phyloP scores from a whole-genome alignment of 2,797 vertebrate species.

The Taenioides sp. region DNA sequence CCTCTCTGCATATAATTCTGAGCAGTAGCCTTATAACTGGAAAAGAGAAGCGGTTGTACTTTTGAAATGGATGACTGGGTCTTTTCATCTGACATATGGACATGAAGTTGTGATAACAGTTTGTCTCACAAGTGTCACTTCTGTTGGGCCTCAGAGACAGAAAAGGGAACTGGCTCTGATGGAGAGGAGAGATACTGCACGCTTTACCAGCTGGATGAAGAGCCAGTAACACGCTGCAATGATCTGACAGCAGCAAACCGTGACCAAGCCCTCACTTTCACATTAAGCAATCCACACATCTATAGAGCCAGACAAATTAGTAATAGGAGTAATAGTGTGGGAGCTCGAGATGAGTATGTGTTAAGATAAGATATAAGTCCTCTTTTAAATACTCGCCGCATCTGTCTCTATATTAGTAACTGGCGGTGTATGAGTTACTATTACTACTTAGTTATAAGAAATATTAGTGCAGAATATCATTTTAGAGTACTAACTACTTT shows the following conservation, averaged over 20 bases:
- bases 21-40: conserved; percentile 29
- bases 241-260: conserved; percentile 51
- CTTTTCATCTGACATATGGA: conserved; percentile 52
- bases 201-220: conserved; percentile 62
- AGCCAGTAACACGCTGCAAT: conserved; percentile 54
- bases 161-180: conserved; percentile 72
- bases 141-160: conserved; percentile 52
- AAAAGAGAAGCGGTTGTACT: conserved; percentile 49
- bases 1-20: conserved; percentile 6
- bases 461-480: too few species aligned
- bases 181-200: conserved; percentile 61
- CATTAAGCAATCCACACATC: neutral
- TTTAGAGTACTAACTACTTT: too few species aligned
- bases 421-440: neutral
- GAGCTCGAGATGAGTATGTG: neutral
- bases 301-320: neutral
- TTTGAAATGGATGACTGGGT: conserved; percentile 55
- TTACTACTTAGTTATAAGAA: too few species aligned
- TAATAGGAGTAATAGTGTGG: neutral
- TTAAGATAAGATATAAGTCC: neutral
- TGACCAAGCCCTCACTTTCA: conserved; percentile 48
- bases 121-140: conserved; percentile 61
- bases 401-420: neutral
- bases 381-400: neutral
- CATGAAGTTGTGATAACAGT: conserved; percentile 48